These are phyloP conservation scores for Bathynomus jamesi DNA, from an alignment of 1,140 invertebrate genomes.

Conservation along the genomic window DNA sequence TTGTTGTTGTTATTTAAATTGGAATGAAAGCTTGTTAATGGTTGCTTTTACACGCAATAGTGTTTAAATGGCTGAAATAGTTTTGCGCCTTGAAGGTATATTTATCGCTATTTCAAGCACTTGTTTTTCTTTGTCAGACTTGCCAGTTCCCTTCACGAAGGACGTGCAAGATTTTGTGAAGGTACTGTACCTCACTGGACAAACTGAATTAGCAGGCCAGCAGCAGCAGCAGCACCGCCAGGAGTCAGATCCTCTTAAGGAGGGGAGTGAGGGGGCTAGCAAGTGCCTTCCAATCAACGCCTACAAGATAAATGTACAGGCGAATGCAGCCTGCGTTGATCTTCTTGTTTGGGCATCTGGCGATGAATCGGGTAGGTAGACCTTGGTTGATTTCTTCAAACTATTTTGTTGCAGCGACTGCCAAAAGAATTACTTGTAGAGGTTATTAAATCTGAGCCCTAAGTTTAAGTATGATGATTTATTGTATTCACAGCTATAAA, in stretches of 20 bases:
- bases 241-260: conserved; percentile 15
- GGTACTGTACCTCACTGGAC: conserved; percentile 79
- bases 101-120: background rate
- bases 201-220: conserved; percentile 67
- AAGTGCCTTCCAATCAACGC: conserved; percentile 73
- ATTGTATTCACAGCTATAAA: no score
- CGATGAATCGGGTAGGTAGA: conserved; percentile 79
- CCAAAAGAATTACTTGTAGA: no score
- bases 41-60: background rate
- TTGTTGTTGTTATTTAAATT: no score
- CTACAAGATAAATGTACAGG: conserved; percentile 92
- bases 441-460: no score
- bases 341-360: conserved; percentile 93
- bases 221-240: conserved; percentile 34
- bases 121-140: conserved; percentile 49
- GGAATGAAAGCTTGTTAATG: no score
- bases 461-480: no score
- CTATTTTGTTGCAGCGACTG: no score
- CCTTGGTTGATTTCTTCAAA: no score
- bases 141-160: conserved; percentile 79
- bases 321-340: conserved; percentile 94
- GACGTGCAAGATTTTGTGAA: conserved; percentile 89
- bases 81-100: background rate
- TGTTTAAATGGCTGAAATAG: background rate
- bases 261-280: conserved; percentile 49